Evolutionary conservation across 2,797 vertebrate genomes (phyloP).

Genomic region (Yasuhikotakia modesta): DNA sequence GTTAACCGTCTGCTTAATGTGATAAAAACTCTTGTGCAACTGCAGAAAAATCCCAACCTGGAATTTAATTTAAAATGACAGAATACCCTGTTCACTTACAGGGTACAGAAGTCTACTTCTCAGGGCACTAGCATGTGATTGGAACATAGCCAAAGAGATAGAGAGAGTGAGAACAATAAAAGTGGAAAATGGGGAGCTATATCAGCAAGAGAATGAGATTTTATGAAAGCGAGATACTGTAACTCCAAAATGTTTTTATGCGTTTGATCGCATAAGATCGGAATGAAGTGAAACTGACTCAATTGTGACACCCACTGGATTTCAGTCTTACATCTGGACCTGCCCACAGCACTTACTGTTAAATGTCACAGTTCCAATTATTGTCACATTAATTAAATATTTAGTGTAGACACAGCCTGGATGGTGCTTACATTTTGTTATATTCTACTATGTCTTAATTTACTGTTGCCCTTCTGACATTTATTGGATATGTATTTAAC

Average conservation of each 20-base stretch:
- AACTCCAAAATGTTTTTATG: slow-evolving; percentile 6
- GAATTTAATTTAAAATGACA: no score
- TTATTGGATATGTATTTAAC: slow-evolving; percentile 1
- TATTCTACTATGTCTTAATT: neutral
- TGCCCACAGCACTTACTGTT: neutral
- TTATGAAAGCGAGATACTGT: neutral
- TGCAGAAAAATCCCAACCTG: no score
- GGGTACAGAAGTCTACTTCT: no score
- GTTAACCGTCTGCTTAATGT: no score
- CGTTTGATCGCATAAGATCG: slow-evolving; percentile 11
- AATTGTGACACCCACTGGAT: slow-evolving; percentile 65
- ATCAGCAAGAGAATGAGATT: neutral
- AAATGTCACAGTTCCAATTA: slow-evolving; percentile 10
- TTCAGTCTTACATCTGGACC: neutral
- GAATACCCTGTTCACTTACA: no score
- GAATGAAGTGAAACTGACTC: slow-evolving; percentile 18
- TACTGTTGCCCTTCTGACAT: neutral
- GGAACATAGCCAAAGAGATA: neutral
- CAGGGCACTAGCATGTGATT: no score
- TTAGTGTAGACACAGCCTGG: neutral
- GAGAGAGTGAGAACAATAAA: slow-evolving; percentile 22
- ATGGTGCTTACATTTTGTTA: neutral
- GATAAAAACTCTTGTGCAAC: no score
- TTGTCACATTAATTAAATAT: neutral
- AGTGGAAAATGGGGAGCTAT: neutral